Evolutionary conservation across 2,797 vertebrate genomes (phyloP), one percentile per base, ranked within the genome.

Genomic region (Hephaestus fuliginosus): DNA sequence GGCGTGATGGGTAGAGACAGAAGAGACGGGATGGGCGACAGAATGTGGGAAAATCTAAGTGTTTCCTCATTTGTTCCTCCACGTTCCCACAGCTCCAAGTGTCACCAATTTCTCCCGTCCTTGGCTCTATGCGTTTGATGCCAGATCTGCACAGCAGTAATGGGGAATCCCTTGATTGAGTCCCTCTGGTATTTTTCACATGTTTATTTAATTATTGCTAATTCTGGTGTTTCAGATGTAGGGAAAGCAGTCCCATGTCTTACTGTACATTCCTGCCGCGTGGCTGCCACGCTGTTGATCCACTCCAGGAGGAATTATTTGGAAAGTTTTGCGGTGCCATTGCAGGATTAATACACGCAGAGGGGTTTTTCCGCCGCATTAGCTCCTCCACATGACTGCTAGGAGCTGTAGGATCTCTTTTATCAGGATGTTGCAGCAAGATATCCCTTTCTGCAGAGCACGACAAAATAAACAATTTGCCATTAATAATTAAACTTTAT

Each of bases 151-250:
- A 64, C 63, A 55, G 80, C 86, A 83, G 78, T 73, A 79, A 87
- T 41, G 81, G 89, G 82, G 90, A 93, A 91, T 92, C 92, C 91
- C 92, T 94, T 91, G 86, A 92, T 91, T 90, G 82, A 88, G 84
- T 88, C 85, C 71, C 85, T 88, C 78, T 91, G 87, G 78, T 78
- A 76, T 83, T 87, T 88, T 75, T 86, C 86, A 89, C 89, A 92
- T 92, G 86, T 92, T 92, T 89, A 85, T 90, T 91, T 76, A 74
- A 91, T 92, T 90, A 94, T 81, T 78, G 78, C 86, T 75, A 69
- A 55, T 89, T 89, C 64, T 81, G 86, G 90, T 89, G 84, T 80
- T 84, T 92, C 78, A 84, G 58, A 84, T 86, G 80, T 62, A 79
- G 82, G 80, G 82, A 76, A 75, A 72, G 67, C 77, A 71, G 83